phyloP scores from a whole-genome alignment of 2,888 invertebrate genomes.

The Drosophila quasianomalipes region DNA sequence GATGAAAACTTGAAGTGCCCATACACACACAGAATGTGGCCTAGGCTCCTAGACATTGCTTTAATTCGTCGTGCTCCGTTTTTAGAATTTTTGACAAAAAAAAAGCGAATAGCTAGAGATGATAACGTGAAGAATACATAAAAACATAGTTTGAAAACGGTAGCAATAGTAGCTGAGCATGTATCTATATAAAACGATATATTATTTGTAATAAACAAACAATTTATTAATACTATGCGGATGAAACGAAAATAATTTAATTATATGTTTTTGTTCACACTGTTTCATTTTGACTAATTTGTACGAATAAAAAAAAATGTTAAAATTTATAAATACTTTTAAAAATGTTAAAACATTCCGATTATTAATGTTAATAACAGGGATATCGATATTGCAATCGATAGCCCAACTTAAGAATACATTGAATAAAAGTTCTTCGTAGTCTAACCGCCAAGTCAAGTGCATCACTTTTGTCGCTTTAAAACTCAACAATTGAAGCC shows the following conservation, averaged over 20 bases:
- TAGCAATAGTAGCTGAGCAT: background rate
- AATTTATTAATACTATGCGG: background rate
- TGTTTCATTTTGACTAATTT: background rate
- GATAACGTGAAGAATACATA: constrained; percentile 4
- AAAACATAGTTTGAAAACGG: background rate
- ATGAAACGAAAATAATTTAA: background rate
- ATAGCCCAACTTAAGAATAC: too few species aligned
- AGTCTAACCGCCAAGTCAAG: too few species aligned
- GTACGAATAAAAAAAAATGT: background rate
- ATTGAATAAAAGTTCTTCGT: too few species aligned
- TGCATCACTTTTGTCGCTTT: too few species aligned
- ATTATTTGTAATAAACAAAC: background rate
- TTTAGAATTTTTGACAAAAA: constrained; percentile 18
- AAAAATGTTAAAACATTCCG: background rate
- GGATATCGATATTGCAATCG: too few species aligned
- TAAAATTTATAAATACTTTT: constrained; percentile 12
- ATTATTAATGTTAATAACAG: too few species aligned
- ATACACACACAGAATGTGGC: background rate
- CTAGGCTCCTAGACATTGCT: background rate
- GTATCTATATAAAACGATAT: background rate
- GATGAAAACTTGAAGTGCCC: constrained; percentile 2
- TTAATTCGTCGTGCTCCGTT: constrained; percentile 28
- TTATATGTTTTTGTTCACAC: background rate
- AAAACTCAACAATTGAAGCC: background rate
- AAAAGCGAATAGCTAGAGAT: constrained; percentile 6